These are phyloP conservation scores for Rhorus exstirpatorius DNA, from an alignment of 2,888 invertebrate genomes.

Conservation along the genomic window DNA sequence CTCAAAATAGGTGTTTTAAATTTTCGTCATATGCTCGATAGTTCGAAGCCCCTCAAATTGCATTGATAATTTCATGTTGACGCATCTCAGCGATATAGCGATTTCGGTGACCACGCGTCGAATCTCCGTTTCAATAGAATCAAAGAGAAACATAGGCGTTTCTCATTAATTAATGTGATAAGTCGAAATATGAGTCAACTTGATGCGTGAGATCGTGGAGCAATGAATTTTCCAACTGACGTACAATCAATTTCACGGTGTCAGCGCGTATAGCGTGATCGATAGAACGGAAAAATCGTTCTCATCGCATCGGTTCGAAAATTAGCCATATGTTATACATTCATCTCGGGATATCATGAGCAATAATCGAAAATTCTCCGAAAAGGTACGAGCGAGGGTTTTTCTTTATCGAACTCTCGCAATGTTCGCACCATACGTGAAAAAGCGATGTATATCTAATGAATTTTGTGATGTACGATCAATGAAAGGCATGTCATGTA, in stretches of 20 bases:
- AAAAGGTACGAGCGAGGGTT: not conserved
- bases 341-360: conserved; percentile 15
- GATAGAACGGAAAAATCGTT: conserved; percentile 14
- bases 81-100: no score
- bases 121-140: no score
- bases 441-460: conserved; percentile 32
- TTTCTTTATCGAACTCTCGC: conserved; percentile 25
- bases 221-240: conserved; percentile 20
- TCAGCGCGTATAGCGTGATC: not conserved
- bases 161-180: not conserved
- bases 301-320: conserved; percentile 17
- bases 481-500: conserved; percentile 39
- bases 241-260: conserved; percentile 3
- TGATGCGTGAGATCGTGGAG: not conserved
- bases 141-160: not conserved
- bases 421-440: conserved; percentile 20
- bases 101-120: no score
- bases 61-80: no score
- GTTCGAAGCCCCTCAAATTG: no score
- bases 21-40: no score
- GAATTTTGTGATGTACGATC: conserved; percentile 41
- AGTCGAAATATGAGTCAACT: not conserved
- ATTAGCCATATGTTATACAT: conserved; percentile 24
- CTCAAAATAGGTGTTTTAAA: no score
- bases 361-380: conserved; percentile 1